Percentiles rank a stretch among this genome's conserved stretches.
phyloP scores from a whole-genome alignment of 1,140 invertebrate genomes.

The Leptoteleia sp. region DNA sequence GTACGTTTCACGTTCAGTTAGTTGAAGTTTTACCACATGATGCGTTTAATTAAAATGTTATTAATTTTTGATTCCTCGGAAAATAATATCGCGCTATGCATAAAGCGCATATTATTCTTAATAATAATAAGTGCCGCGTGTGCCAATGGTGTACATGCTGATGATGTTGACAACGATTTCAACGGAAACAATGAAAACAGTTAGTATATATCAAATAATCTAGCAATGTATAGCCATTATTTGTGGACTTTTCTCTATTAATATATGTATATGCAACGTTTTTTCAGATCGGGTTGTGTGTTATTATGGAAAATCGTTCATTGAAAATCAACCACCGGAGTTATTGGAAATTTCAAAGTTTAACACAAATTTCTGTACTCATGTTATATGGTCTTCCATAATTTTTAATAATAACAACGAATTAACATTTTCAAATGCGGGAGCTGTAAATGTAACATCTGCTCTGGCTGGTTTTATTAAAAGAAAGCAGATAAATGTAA shows the following conservation, averaged over 20 bases:
- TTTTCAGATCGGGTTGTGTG: constrained; percentile 15
- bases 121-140: background rate
- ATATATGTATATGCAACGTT: no score
- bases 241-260: no score
- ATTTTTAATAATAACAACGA: background rate
- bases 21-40: background rate
- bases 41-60: background rate
- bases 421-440: background rate
- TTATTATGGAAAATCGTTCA: constrained; percentile 10
- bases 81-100: no score
- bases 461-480: background rate
- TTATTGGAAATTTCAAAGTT: constrained; percentile 8
- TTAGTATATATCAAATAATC: no score
- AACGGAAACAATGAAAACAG: background rate
- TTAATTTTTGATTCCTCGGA: background rate
- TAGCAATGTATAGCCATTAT: no score
- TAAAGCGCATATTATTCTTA: background rate
- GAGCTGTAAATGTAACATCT: background rate
- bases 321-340: background rate
- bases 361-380: constrained; percentile 15
- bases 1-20: background rate
- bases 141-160: background rate
- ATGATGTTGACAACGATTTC: no score
- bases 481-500: constrained; percentile 9
- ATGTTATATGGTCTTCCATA: constrained; percentile 19